These are phyloP conservation scores for Aspidoscelis tigris DNA, from an alignment of 2,113 vertebrate genomes.

Conservation along the genomic window DNA sequence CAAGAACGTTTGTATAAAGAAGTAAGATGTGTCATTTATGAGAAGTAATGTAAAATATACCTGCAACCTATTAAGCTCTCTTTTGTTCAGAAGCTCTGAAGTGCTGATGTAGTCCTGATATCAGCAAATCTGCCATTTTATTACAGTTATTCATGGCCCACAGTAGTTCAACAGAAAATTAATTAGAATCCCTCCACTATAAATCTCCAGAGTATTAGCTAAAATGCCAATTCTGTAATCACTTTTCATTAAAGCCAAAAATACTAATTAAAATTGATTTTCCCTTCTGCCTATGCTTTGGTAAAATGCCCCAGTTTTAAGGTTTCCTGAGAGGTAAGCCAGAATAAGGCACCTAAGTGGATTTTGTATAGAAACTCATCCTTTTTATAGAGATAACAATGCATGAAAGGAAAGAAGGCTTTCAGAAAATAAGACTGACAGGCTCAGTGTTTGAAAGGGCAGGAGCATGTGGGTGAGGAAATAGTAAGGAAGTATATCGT, in stretches of 20 bases:
- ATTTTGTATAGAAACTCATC: constrained; percentile 73
- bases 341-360: constrained; percentile 71
- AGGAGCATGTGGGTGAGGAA: constrained; percentile 35
- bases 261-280: constrained; percentile 90
- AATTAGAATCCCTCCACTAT: constrained; percentile 80
- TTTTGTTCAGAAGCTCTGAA: constrained; percentile 75
- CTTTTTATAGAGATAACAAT: constrained; percentile 74
- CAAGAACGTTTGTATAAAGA: constrained; percentile 59
- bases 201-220: constrained; percentile 83
- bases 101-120: constrained; percentile 70
- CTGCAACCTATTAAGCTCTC: constrained; percentile 69
- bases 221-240: constrained; percentile 86
- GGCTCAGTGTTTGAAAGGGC: constrained; percentile 30
- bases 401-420: constrained; percentile 70
- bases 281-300: constrained; percentile 68
- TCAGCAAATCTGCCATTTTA: constrained; percentile 78
- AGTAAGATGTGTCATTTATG: constrained; percentile 67
- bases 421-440: constrained; percentile 52
- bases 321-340: constrained; percentile 66
- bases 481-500: constrained; percentile 51
- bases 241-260: constrained; percentile 85
- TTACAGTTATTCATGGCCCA: constrained; percentile 73
- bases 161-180: constrained; percentile 80
- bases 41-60: constrained; percentile 72
- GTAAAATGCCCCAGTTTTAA: constrained; percentile 76